Percentiles rank a stretch among this genome's conserved stretches.
These are phyloP conservation scores for Hydrocynus forskahlii DNA, from an alignment of 2,797 vertebrate genomes.

Conservation along the genomic window DNA sequence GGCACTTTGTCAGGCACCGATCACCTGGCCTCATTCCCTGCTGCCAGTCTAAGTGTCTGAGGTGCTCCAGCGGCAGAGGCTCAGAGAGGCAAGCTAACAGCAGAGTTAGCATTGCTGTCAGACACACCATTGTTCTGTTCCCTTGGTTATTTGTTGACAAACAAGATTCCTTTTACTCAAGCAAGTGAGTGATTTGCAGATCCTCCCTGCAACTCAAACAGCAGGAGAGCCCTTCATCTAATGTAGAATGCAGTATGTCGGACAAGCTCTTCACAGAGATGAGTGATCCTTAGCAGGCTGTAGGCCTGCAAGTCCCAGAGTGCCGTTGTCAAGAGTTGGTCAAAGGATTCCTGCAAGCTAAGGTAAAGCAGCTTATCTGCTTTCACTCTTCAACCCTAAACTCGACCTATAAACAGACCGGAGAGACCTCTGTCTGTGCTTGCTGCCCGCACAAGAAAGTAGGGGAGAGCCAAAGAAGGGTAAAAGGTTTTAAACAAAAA, in stretches of 20 bases:
- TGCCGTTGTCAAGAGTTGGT: conserved; percentile 31
- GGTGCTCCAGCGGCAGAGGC: conserved; percentile 35
- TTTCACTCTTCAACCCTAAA: conserved; percentile 43
- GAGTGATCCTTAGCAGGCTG: conserved; percentile 45
- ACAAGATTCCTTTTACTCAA: background rate
- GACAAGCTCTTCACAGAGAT: conserved; percentile 36
- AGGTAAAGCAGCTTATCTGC: conserved; percentile 36
- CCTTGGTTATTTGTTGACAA: conserved; percentile 27
- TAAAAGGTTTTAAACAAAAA: conserved; percentile 32
- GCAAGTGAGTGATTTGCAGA: conserved; percentile 20
- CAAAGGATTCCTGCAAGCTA: conserved; percentile 32
- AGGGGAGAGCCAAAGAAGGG: conserved; percentile 17
- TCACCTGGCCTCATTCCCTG: conserved; percentile 28
- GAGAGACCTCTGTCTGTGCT: conserved; percentile 37
- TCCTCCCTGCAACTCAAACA: conserved; percentile 25
- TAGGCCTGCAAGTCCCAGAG: conserved; percentile 37
- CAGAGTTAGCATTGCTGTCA: conserved; percentile 28
- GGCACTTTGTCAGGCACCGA: conserved; percentile 57
- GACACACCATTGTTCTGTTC: conserved; percentile 41
- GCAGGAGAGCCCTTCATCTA: conserved; percentile 40
- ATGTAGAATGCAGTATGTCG: conserved; percentile 1
- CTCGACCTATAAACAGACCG: conserved; percentile 29
- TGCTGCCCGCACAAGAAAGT: conserved; percentile 24
- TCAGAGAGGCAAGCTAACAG: conserved; percentile 43
- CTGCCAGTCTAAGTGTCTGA: conserved; percentile 56